Base-by-base conservation (phyloP, 1,140 invertebrate genomes). In the Zophobas morio region DNA sequence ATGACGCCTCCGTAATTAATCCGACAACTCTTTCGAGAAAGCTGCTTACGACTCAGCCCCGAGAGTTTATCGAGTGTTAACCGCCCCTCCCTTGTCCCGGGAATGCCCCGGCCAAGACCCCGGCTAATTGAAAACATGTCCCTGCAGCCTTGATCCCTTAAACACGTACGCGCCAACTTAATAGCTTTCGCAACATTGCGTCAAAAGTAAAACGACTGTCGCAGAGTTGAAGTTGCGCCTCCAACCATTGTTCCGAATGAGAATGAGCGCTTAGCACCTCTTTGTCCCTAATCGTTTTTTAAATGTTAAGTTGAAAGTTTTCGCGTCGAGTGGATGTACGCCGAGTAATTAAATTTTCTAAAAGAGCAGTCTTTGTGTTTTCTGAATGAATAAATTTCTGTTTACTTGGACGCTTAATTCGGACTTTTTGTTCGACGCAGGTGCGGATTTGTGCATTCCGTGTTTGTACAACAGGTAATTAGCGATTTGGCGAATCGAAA, bases 131-230 rank as follows among this genome's bases (percentile, higher is more conserved):
- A 66, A 66, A 66, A 66, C 60, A 39, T 46, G 60, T 66, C 60
- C 60, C 60, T 66, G 34, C 60, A 66, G 60, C 39, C 60, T 40
- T 66, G 39, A 66, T 66, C 60, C 60, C 8, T 66, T 66, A 66
- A 66, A 66, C 60, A 66, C 60, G 60, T 66, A 66, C 39, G 46
- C 60, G 46, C 6, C 39, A 66, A 36, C 39, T 66, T 66, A 66
- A 66, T 66, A 66, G 60, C 60, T 66, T 66, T 66, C 60, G 34
- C 39, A 66, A 66, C 60, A 66, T 66, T 66, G 46, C 60, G 39
- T 66, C 60, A 39, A 66, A 66, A 40, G 39, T 66, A 66, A 66
- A 66, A 39, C n/a, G 34, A 60, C 34, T 39, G 56, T 60, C 56
- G 36, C 56, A 35, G 37, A 60, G 34, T 37, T 37, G 36, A 60